These are phyloP conservation scores for Drosophila tsacasi DNA, from an alignment of 1,140 invertebrate genomes.

Conservation along the genomic window DNA sequence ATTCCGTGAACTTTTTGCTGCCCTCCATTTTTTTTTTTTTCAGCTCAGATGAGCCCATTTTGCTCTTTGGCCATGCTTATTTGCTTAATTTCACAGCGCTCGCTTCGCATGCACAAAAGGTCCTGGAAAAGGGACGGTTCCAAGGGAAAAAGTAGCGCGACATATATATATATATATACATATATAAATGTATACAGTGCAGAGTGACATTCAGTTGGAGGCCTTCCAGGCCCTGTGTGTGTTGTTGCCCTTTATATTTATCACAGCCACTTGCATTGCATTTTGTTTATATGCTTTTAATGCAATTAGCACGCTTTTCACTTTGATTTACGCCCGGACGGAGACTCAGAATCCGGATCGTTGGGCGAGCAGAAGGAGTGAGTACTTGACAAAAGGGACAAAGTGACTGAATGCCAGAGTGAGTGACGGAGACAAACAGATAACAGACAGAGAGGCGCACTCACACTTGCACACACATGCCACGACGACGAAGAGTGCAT, in stretches of 20 bases:
- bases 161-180: constrained; percentile 4
- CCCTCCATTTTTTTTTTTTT: not conserved
- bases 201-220: constrained; percentile 25
- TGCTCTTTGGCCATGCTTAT: constrained; percentile 57
- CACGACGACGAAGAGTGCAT: constrained; percentile 19
- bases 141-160: not conserved
- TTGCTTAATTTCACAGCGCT: constrained; percentile 78
- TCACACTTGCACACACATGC: constrained; percentile 30
- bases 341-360: constrained; percentile 57
- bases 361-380: constrained; percentile 25
- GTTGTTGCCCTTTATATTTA: constrained; percentile 64
- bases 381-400: constrained; percentile 37
- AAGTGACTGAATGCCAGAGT: constrained; percentile 39
- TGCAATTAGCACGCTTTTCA: constrained; percentile 83
- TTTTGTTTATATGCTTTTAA: constrained; percentile 84
- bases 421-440: constrained; percentile 48
- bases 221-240: constrained; percentile 25
- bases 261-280: constrained; percentile 81
- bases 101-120: constrained; percentile 67
- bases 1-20: constrained; percentile 21
- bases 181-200: not conserved
- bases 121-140: not conserved
- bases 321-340: constrained; percentile 78
- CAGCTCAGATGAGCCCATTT: constrained; percentile 19
- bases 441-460: constrained; percentile 23